Base-by-base conservation (phyloP, 2,113 vertebrate genomes). In the Xenus cinereus region DNA sequence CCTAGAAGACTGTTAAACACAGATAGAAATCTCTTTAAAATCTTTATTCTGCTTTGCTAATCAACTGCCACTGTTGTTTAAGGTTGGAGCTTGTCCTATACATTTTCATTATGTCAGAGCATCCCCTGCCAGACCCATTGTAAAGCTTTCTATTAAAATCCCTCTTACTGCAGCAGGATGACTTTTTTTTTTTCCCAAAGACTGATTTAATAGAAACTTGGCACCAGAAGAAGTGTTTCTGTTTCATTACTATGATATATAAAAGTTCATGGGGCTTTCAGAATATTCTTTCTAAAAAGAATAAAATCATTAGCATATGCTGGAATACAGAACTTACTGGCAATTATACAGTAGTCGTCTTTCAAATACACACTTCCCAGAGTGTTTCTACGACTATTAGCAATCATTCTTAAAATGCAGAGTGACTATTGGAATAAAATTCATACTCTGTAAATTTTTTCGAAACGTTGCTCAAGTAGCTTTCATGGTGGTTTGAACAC, bases 191-290 rank as follows among this genome's bases (percentile, higher is more conserved):
- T 88, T 88, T 53, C 66, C 62, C 71, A 94, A 97, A 97, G 94
- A 95, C 87, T 95, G 84, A 87, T 97, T 98, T 98, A 98, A 97
- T 98, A 98, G 97, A 97, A 98, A 97, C 91, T 97, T 98, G 98
- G 98, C 97, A 98, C 95, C 96, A 97, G 96, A 98, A 97, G 94
- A 96, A 95, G 96, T 97, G 76, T 97, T 97, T 97, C 92, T 96
- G 76, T 96, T 98, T 98, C 97, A 97, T 97, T 98, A 97, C 96
- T 97, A 87, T 97, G 82, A 97, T 89, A 89, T 92, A 95, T 97
- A 97, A 98, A 98, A 97, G 62, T 98, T 98, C 96, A 98, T 67
- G 92, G 89, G 87, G 71, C 72, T 97, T 78, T 96, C 91, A 95
- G 86, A 78, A 62, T 97, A 97, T 95, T 96, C 93, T 95, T 96